phyloP scores from a whole-genome alignment of 2,888 invertebrate species.

The Dynastes tityus region DNA sequence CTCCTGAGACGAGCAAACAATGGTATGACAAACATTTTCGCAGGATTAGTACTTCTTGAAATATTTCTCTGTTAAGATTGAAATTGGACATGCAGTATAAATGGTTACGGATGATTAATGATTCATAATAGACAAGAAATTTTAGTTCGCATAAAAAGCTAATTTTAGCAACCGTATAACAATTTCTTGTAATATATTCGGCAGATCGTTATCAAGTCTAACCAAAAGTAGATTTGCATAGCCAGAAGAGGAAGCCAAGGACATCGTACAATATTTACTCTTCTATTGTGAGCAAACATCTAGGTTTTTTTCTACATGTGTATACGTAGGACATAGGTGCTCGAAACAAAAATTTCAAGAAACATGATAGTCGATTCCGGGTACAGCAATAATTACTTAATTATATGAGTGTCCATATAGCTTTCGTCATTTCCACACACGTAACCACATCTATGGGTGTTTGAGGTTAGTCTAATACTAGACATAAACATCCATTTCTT shows the following conservation, averaged over 20 bases:
- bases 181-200: slow-evolving; percentile 34
- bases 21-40: too few species aligned
- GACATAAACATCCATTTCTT: not conserved
- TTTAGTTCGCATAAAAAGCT: too few species aligned
- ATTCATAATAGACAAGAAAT: too few species aligned
- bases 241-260: not conserved
- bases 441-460: not conserved
- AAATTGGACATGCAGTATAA: too few species aligned
- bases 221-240: not conserved
- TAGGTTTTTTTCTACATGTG: slow-evolving; percentile 1
- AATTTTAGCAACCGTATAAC: not conserved
- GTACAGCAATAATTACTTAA: slow-evolving; percentile 33
- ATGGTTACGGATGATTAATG: too few species aligned
- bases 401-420: slow-evolving; percentile 18
- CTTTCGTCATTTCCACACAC: slow-evolving; percentile 14
- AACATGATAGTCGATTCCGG: slow-evolving; percentile 14
- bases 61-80: too few species aligned
- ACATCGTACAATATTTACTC: not conserved
- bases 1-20: too few species aligned
- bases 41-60: too few species aligned
- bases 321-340: not conserved
- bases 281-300: not conserved
- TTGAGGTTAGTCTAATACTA: slow-evolving; percentile 11
- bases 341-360: not conserved
- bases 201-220: not conserved